Evolutionary conservation across 2,888 invertebrate genomes (phyloP).

Genomic region (Bembecia ichneumoniformis): DNA sequence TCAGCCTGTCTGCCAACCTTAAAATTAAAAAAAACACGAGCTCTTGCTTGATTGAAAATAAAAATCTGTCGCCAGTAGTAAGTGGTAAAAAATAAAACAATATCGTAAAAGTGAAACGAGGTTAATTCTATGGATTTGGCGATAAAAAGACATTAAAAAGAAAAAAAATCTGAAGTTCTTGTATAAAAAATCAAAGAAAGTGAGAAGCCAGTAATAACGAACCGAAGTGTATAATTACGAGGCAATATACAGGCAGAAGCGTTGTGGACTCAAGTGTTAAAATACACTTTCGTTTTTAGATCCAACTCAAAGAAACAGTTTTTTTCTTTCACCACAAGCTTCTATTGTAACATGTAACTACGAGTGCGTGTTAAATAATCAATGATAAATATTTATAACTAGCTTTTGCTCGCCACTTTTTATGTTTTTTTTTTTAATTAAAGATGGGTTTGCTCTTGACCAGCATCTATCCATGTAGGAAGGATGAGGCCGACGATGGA

Average conservation of each 20-base stretch:
- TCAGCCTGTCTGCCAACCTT: too few species aligned
- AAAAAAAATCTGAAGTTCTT: background rate
- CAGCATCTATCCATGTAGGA: too few species aligned
- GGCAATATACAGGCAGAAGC: background rate
- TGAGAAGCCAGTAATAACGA: background rate
- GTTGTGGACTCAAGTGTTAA: constrained; percentile 20
- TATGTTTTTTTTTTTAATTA: too few species aligned
- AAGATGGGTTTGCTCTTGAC: too few species aligned
- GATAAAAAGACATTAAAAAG: background rate
- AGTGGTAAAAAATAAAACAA: background rate
- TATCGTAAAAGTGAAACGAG: background rate
- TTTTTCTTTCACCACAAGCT: constrained; percentile 37
- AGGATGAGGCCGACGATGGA: too few species aligned
- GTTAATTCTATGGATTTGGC: too few species aligned
- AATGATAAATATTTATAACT: too few species aligned
- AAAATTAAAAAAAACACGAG: too few species aligned
- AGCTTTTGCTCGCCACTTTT: too few species aligned
- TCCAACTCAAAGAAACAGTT: constrained; percentile 41
- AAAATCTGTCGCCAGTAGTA: background rate
- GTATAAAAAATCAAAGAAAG: background rate
- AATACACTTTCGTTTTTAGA: constrained; percentile 48
- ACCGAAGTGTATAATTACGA: background rate
- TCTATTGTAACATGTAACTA: constrained; percentile 12
- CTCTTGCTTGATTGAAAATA: too few species aligned
- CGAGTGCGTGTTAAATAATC: constrained; percentile 20